Base-by-base conservation (phyloP, 2,797 vertebrate species). In the Oryzias dopingdopingensis region DNA sequence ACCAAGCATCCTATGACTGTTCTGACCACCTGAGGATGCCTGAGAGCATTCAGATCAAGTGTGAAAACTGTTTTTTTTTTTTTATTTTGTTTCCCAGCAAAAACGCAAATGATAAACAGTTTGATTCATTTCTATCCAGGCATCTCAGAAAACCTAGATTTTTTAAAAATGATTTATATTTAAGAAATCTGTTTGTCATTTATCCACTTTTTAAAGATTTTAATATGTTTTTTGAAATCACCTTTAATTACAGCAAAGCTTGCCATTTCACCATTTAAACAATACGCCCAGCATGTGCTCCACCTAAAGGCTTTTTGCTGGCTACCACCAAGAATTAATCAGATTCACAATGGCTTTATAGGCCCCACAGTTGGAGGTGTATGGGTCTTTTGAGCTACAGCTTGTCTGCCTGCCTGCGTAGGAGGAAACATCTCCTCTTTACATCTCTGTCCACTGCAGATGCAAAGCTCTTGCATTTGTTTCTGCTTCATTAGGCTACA, bases 381-480 rank as follows among this genome's bases (percentile, higher is more conserved):
- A 74, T 42, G n/a, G 42, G 70, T 80, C 68, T 78, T 67, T 50
- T 23, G 52, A 80, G 75, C 72, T 76, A 16, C 69, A 69, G 77
- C 75, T 72, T 79, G 84, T 70, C 73, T 74, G 67, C 65, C 55
- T 79, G 65, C 50, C 61, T 72, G 82, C 72, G 84, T 87, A 75
- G 87, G 85, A 81, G 84, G 80, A 67, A 85, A 74, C 81, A 81
- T 82, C 81, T 79, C 72, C 62, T 81, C 79, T 80, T 82, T 74
- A 75, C 79, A 76, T 72, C 60, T 77, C 58, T 42, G 72, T 76
- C 72, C 74, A 66, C 59, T 63, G 78, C 77, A 80, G 59, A 67
- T 68, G 60, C 15, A 65, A 79, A 76, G 67, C 65, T 58, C 45
- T 54, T 32, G 62, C 48, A 66, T 73, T 76, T 0, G 37, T 74